Conservation (phyloP, 2,797 vertebrate species). For the Cryptoblepharus egeriae region DNA sequence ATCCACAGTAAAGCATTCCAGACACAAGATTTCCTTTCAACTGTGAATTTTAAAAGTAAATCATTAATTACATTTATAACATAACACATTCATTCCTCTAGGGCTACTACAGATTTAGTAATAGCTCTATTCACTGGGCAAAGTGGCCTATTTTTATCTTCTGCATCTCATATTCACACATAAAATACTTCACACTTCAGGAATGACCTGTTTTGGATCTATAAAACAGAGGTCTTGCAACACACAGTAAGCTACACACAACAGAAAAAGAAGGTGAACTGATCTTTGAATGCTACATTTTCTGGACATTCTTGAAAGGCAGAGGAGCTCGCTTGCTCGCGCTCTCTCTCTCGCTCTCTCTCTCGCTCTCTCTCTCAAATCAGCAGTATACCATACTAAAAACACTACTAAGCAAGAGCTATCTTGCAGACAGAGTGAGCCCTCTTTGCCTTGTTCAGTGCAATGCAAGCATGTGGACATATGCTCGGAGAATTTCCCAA, state of each 20-base stretch:
- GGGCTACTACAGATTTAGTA: conserved; percentile 45
- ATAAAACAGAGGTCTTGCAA: conserved; percentile 29
- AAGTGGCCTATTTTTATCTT: conserved; percentile 49
- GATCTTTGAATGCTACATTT: conserved; percentile 22
- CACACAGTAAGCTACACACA: neutral
- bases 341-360: neutral
- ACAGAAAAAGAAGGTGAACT: conserved; percentile 19
- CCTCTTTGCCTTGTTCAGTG: conserved; percentile 66
- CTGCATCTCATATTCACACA: conserved; percentile 34
- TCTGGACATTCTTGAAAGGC: neutral
- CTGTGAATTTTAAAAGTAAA: conserved; percentile 59
- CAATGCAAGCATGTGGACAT: conserved; percentile 65
- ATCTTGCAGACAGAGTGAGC: conserved; percentile 52
- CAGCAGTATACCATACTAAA: conserved; percentile 44
- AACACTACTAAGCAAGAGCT: conserved; percentile 67
- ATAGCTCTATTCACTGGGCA: conserved; percentile 40
- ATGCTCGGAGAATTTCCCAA: conserved; percentile 65
- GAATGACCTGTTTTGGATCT: neutral
- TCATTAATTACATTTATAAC: conserved; percentile 64
- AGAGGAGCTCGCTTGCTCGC: neutral
- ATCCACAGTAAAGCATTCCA: conserved; percentile 47
- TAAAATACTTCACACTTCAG: conserved; percentile 28
- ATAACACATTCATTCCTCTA: conserved; percentile 54
- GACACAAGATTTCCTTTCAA: conserved; percentile 54
- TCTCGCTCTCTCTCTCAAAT: conserved; percentile 33